Conservation (phyloP, 2,888 invertebrate genomes). For the Diloba caeruleocephala region DNA sequence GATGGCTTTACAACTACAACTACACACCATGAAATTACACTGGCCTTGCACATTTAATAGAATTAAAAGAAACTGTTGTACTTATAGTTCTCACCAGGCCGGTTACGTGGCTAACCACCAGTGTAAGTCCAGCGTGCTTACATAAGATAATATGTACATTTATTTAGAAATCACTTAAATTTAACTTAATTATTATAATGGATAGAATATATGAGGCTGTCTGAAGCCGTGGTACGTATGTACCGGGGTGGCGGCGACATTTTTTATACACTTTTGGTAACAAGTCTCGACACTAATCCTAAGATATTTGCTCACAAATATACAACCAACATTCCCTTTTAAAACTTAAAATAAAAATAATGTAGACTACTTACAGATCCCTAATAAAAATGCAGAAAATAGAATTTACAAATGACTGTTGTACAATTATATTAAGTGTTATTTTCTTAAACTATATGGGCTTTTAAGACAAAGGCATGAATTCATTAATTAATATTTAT, state of each 20-base stretch:
- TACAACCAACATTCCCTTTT: neutral
- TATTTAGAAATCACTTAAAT: slow-evolving; percentile 8
- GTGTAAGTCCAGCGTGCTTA: slow-evolving; percentile 22
- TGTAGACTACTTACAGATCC: slow-evolving; percentile 18
- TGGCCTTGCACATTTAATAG: slow-evolving; percentile 9
- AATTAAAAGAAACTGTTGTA: slow-evolving; percentile 17
- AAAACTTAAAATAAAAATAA: slow-evolving; percentile 2
- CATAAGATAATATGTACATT: slow-evolving; percentile 29
- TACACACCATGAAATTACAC: slow-evolving; percentile 14
- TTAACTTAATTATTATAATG: too few species aligned
- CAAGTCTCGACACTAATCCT: neutral
- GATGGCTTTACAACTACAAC: neutral
- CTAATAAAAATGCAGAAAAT: slow-evolving; percentile 27
- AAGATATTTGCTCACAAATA: neutral
- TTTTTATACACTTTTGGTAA: slow-evolving; percentile 1
- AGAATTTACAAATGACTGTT: slow-evolving; percentile 25
- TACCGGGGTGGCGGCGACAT: neutral
- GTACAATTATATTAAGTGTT: slow-evolving; percentile 8
- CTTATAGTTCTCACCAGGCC: slow-evolving; percentile 2
- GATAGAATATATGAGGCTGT: too few species aligned
- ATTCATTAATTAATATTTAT: neutral
- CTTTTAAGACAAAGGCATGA: neutral
- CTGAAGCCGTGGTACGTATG: too few species aligned
- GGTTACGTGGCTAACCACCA: slow-evolving; percentile 1
- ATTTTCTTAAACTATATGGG: slow-evolving; percentile 1